Evolutionary conservation across 2,113 vertebrate species (phyloP).

Genomic region (Paramisgurnus dabryanus): DNA sequence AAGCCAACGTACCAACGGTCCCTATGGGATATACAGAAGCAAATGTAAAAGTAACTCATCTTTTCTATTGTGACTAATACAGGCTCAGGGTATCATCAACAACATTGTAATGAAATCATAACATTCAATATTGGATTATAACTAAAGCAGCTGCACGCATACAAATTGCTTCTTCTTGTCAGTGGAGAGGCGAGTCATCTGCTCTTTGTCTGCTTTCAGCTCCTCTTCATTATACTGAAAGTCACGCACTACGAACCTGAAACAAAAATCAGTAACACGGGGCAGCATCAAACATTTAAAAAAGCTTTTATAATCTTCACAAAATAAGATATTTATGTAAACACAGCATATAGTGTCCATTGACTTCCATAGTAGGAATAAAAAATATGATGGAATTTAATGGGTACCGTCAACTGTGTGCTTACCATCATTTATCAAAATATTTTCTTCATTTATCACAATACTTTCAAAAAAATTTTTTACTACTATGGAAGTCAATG

Average conservation of each 20-base stretch:
- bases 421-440: no score
- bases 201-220: conserved; percentile 97
- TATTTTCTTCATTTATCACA: no score
- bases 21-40: conserved; percentile 70
- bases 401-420: no score
- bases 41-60: neutral
- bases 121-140: conserved; percentile 10
- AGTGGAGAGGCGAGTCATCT: conserved; percentile 93
- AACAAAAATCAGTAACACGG: conserved; percentile 33
- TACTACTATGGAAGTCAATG: no score
- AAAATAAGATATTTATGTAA: no score
- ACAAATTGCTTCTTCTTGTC: conserved; percentile 99
- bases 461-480: no score
- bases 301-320: neutral
- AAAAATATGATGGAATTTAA: no score
- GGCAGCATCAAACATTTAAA: conserved; percentile 3
- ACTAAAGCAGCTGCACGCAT: conserved; percentile 54
- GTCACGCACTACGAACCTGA: conserved; percentile 91
- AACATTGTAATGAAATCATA: conserved; percentile 5
- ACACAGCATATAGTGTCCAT: no score
- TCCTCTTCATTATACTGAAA: conserved; percentile 98
- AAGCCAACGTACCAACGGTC: conserved; percentile 94
- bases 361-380: no score
- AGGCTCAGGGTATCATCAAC: neutral
- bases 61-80: neutral